Base-by-base conservation (phyloP, 2,113 vertebrate genomes). In the Cebus imitator region DNA sequence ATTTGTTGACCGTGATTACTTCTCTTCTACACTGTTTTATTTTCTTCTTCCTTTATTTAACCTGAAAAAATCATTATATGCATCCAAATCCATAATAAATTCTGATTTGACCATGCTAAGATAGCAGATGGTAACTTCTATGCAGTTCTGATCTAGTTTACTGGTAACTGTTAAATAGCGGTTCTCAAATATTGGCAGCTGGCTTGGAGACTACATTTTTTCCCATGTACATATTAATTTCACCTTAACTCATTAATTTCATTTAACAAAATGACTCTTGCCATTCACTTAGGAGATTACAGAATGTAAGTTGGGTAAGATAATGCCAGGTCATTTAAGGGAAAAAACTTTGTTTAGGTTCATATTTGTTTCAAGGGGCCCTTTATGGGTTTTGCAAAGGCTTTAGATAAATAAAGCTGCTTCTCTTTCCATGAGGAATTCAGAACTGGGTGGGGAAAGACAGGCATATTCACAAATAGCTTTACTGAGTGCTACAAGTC, bases 1-100 rank as follows among this genome's bases (percentile, higher is more conserved):
- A 90, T 95, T 94, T 90, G 55, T 90, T 96, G 91, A 82, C 64
- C 75, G 78, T 91, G 95, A 96, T 96, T 93, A 92, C 93, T 97
- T 90, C 80, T 96, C 50, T 87, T 85, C 61, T 45, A 72, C 11
- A 84, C 73, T 95, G 23, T 72, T 93, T 97, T 92, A 90, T 90
- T 97, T 96, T 93, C 79, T 85, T 82, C 61, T 97, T 91, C 89
- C 68, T 97, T 94, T 95, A 95, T 97, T 95, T 96, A 97, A 92
- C 64, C 55, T 55, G 43, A 75, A 92, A 93, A 97, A 97, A 96
- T 87, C 70, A 95, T 91, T 96, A 90, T 48, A 32, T 84, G 30
- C 48, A 20, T 95, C n/a, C 25, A 58, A 94, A 90, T 90, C 45
- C 57, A 73, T 97, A 90, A n/a, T 95, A 95, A 95, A 80, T 93